Evolutionary conservation across 2,113 vertebrate genomes (phyloP).

Genomic region (Orycteropus afer): DNA sequence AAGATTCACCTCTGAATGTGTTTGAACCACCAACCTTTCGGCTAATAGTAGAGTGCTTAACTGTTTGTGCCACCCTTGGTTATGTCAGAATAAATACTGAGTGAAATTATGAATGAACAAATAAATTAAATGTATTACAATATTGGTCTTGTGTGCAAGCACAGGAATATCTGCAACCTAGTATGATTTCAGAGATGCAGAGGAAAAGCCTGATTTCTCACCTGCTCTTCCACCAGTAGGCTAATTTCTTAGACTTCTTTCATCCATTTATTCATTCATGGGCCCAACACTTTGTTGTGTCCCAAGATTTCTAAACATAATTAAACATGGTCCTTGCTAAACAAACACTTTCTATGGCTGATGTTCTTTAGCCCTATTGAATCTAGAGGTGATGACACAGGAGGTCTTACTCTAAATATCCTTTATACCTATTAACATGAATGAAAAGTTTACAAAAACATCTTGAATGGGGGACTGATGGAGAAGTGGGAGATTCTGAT

Average conservation of each 20-base stretch:
- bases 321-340: neutral
- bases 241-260: neutral
- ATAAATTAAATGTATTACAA: neutral
- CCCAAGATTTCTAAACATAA: neutral
- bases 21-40: neutral
- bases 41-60: neutral
- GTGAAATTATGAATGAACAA: neutral
- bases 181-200: neutral
- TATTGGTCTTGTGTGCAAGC: too few species aligned
- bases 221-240: neutral
- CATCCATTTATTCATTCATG: neutral
- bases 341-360: neutral
- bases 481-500: neutral
- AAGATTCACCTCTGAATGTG: neutral
- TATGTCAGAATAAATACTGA: neutral
- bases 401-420: neutral
- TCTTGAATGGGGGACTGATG: neutral
- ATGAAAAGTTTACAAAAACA: neutral
- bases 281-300: neutral
- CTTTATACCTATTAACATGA: neutral
- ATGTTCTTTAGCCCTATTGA: neutral
- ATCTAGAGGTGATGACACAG: neutral
- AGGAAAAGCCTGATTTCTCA: neutral
- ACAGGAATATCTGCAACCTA: neutral
- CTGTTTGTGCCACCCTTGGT: neutral